Percentiles rank a stretch among this genome's conserved stretches.
phyloP scores from a whole-genome alignment of 2,797 vertebrate genomes.

The Arrhamphus sclerolepis region DNA sequence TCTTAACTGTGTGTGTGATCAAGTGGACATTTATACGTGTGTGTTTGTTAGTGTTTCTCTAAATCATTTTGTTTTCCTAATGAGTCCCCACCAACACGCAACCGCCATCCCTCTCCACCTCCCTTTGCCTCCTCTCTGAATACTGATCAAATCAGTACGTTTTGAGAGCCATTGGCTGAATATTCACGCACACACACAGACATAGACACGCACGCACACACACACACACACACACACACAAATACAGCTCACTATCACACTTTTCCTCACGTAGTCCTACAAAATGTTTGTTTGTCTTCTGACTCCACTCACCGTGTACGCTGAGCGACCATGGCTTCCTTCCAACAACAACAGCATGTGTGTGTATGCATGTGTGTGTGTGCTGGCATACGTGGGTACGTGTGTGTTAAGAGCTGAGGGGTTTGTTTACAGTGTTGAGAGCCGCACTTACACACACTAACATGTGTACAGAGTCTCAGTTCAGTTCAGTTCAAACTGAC shows the following conservation, averaged over 20 bases:
- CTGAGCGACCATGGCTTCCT: constrained; percentile 59
- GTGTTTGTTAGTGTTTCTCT: constrained; percentile 51
- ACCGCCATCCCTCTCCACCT: constrained; percentile 29
- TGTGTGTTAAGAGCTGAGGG: constrained; percentile 67
- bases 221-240: constrained; percentile 43
- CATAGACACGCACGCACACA: constrained; percentile 35
- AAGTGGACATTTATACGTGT: constrained; percentile 29
- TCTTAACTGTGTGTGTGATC: constrained; percentile 55
- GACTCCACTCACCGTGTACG: constrained; percentile 72
- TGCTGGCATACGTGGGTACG: constrained; percentile 19
- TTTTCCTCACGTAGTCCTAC: constrained; percentile 52
- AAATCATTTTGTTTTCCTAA: constrained; percentile 65
- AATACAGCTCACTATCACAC: constrained; percentile 49
- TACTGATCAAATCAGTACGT: constrained; percentile 65
- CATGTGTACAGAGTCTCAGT: constrained; percentile 73
- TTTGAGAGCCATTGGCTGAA: constrained; percentile 59
- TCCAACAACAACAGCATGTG: constrained; percentile 71
- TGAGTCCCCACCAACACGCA: constrained; percentile 55
- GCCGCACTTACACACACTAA: constrained; percentile 72
- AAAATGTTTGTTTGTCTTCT: constrained; percentile 79
- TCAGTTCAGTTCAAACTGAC: constrained; percentile 61
- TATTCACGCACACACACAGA: constrained; percentile 43
- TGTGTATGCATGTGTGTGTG: constrained; percentile 38
- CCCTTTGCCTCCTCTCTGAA: constrained; percentile 48
- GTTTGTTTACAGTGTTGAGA: constrained; percentile 77